Base-by-base conservation (phyloP, 1,140 invertebrate genomes). In the Phthorimaea operculella region DNA sequence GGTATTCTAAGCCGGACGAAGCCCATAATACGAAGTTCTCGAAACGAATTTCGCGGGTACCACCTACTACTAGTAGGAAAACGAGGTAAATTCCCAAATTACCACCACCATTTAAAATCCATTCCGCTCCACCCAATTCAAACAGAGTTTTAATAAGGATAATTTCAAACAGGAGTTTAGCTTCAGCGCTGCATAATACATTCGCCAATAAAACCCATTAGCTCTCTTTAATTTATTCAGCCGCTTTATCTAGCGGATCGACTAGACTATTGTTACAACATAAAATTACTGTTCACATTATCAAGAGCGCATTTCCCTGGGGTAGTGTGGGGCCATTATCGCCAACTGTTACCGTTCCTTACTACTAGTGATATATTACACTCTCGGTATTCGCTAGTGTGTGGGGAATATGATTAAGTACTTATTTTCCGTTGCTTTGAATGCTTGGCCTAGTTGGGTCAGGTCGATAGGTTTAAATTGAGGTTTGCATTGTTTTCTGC, bases 241-340 rank as follows among this genome's bases (percentile, higher is more conserved):
- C 9, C n/a, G 11, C 15, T 47, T 47, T 15, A 15, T 16, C 15
- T 16, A n/a, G 36, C n/a, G 36, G 8, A 47, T 47, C 44, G 44
- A 9, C 44, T 47, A 47, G 44, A 47, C 62, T 64, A 63, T 69
- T 66, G 61, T 69, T 63, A 60, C 59, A 62, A 62, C 61, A 58
- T 64, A 66, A 63, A 68, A 69, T 69, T 66, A 69, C 66, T 63
- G 61, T 63, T 62, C 57, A 61, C 61, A 66, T 63, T 62, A 63
- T 66, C 58, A 66, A 69, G 63, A 62, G 58, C 64, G 58, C 66
- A 69, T 63, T 69, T 66, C 66, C 64, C 61, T 59, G 28, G 66
- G 61, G 64, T 60, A 63, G 12, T 47, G 12, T 47, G 11, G 44
- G 44, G 44, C 44, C 44, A 47, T 47, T 47, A 47, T 14, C 44